A percentile compares a stretch with the other conserved stretches of the same genome.
Evolutionary conservation across 2,888 invertebrate genomes (phyloP).

Genomic region (Diplolepis rosae): DNA sequence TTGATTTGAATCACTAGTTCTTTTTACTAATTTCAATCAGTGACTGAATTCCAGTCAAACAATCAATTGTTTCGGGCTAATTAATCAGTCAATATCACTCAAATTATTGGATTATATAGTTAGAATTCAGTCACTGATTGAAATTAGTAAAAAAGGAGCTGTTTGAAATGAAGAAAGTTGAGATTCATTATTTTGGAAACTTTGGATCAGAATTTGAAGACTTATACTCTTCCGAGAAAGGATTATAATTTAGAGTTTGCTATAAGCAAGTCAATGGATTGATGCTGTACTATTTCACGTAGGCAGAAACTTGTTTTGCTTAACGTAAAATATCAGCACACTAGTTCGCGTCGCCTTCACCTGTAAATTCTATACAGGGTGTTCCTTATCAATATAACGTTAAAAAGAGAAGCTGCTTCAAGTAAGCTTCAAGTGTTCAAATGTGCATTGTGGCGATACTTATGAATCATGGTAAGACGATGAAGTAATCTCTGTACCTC

Average conservation of each 20-base stretch:
- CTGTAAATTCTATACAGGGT: constrained; percentile 18
- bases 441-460: background rate
- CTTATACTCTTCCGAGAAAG: no score
- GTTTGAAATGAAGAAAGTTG: no score
- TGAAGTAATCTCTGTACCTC: constrained; percentile 11
- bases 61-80: no score
- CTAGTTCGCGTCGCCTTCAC: constrained; percentile 2
- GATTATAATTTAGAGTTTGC: constrained; percentile 20
- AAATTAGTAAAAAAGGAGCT: no score
- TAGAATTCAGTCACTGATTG: no score
- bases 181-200: no score
- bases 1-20: no score
- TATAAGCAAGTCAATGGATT: background rate
- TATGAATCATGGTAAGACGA: constrained; percentile 22
- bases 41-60: no score
- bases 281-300: constrained; percentile 19
- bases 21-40: no score
- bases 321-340: constrained; percentile 24
- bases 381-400: constrained; percentile 12
- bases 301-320: constrained; percentile 29
- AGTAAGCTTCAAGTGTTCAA: background rate
- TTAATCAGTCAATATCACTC: no score
- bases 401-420: background rate
- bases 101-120: no score
- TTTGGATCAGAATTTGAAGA: no score